A percentile compares a stretch with the other conserved stretches of the same genome.
Conservation (phyloP, 1,140 invertebrate genomes). For the Asbolus verrucosus region DNA sequence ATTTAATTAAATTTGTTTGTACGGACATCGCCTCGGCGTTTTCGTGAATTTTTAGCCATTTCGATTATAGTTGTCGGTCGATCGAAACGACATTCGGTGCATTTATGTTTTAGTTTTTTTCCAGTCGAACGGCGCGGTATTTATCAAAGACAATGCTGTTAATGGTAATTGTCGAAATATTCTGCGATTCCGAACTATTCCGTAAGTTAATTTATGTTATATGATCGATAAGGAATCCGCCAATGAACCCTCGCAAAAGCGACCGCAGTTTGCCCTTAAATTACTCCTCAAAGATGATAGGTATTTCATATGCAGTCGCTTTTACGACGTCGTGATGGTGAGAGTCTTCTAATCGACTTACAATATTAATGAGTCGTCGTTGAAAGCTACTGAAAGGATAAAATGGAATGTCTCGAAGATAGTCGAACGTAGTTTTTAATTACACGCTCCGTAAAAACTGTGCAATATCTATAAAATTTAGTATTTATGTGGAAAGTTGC, state of each 20-base stretch:
- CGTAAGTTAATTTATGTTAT: conserved; percentile 51
- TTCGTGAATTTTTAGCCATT: too few relatives aligned
- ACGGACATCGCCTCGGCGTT: too few relatives aligned
- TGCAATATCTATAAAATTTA: conserved; percentile 48
- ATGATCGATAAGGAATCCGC: conserved; percentile 54
- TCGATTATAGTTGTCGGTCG: too few relatives aligned
- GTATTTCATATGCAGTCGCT: conserved; percentile 52
- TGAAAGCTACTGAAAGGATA: conserved; percentile 29
- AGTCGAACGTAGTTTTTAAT: conserved; percentile 46
- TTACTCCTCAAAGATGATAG: conserved; percentile 48
- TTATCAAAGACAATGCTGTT: too few relatives aligned
- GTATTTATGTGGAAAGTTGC: conserved; percentile 47
- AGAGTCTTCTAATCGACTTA: conserved; percentile 48
- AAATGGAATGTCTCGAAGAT: conserved; percentile 38
- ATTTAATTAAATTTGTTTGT: too few relatives aligned
- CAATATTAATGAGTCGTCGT: conserved; percentile 48
- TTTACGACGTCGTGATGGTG: conserved; percentile 18
- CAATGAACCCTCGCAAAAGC: conserved; percentile 30
- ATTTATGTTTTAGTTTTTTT: too few relatives aligned
- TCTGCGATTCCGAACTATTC: conserved; percentile 38
- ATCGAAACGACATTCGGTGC: too few relatives aligned
- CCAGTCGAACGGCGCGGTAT: too few relatives aligned
- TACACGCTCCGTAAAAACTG: conserved; percentile 37
- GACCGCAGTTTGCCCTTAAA: conserved; percentile 43
- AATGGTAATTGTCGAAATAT: conserved; percentile 44